Base-by-base conservation (phyloP, 1,140 invertebrate species). In the Helicoverpa armigera region DNA sequence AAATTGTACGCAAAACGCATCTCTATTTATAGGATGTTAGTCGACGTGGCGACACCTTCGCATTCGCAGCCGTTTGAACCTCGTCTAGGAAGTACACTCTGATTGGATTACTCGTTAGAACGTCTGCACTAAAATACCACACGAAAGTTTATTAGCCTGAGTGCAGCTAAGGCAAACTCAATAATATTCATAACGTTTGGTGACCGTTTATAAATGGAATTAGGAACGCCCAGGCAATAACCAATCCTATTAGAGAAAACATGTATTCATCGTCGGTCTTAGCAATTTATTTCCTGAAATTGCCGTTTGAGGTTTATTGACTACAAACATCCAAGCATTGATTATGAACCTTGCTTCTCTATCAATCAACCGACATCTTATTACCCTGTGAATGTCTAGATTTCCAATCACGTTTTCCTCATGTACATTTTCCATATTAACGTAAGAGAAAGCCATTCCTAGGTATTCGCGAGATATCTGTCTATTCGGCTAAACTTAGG, bases 61-160 rank as follows among this genome's bases (percentile, higher is more conserved):
- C 10, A 58, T 5, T 73, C 31, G 70, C n/a, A 73, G 29, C 53
- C 54, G 70, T 73, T 73, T 58, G 58, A 16, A 73, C 53, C 70
- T 73, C 74, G 74, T 65, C 58, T 77, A 77, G 74, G 74, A 77
- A 77, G 74, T 51, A 50, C 18, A 11, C 60, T 9, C 60, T 65
- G 74, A 77, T 77, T 77, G 74, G 74, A 77, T 77, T 63, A 61
- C 58, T 63, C 43, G 60, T 53, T 51, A 77, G 53, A 43, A 13
- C 73, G 56, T 65, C 74, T 51, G 74, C 60, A 77, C 58, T 77
- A 63, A 63, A 77, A 77, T 77, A 77, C 74, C 48, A 23, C 61
- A 54, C 53, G 70, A 65, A 77, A 77, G 58, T 77, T 77, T 77
- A 77, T 51, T 77, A 65, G 74, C 60, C 58, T 31, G 70, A 31